A percentile compares a stretch with the other conserved stretches of the same genome.
phyloP scores from a whole-genome alignment of 2,797 vertebrate genomes.

The Psittacula derbiana region DNA sequence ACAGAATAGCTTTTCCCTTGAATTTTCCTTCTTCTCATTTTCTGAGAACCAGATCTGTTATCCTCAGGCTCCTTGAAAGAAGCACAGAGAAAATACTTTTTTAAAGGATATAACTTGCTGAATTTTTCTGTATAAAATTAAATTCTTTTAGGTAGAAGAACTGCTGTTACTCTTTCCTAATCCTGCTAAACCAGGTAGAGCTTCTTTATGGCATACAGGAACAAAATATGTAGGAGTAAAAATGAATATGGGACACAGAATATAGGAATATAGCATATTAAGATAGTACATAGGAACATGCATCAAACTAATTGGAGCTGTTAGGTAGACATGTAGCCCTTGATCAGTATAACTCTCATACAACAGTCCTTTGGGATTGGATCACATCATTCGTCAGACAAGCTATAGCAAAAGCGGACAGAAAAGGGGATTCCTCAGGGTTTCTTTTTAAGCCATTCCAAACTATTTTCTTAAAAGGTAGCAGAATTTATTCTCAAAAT shows the following conservation, averaged over 20 bases:
- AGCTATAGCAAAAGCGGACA: background rate
- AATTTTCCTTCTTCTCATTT: constrained; percentile 9
- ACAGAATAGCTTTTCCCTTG: background rate
- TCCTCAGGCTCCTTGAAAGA: background rate
- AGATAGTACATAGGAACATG: background rate
- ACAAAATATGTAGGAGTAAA: background rate
- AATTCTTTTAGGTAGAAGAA: background rate
- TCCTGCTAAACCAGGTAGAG: background rate
- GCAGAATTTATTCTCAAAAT: constrained; percentile 25
- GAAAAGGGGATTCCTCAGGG: background rate
- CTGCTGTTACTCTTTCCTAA: background rate
- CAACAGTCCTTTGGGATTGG: background rate
- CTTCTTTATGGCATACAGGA: background rate
- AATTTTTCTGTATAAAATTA: background rate
- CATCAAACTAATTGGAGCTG: background rate
- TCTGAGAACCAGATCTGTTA: background rate
- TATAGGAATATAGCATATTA: background rate
- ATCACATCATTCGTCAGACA: background rate
- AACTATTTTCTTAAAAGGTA: constrained; percentile 24
- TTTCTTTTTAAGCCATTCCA: background rate
- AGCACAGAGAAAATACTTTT: background rate
- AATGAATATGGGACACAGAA: background rate
- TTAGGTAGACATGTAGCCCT: background rate
- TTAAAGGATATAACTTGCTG: background rate
- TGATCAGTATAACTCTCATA: background rate